These are phyloP conservation scores for Lutraria rhynchaena DNA, from an alignment of 1,140 invertebrate genomes.

Conservation along the genomic window DNA sequence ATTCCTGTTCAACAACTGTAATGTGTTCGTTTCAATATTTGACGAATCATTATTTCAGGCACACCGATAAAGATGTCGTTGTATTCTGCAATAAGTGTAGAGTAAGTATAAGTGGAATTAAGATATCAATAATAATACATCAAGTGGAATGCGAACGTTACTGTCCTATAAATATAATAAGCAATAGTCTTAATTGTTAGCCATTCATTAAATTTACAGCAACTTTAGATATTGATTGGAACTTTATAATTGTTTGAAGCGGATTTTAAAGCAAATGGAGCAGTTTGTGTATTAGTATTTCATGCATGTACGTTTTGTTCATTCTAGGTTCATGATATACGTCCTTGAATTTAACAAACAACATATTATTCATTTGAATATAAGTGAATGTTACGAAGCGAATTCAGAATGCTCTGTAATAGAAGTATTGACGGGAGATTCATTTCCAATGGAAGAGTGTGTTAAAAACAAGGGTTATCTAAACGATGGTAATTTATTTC, in stretches of 20 bases:
- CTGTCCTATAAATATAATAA: background rate
- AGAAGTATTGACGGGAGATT: background rate
- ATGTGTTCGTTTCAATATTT: background rate
- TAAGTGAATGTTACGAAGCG: constrained; percentile 32
- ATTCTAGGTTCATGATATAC: constrained; percentile 2
- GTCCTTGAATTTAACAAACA: background rate
- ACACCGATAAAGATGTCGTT: constrained; percentile 4
- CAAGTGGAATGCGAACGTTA: background rate
- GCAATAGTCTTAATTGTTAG: background rate
- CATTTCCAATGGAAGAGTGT: constrained; percentile 1
- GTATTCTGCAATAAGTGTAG: constrained; percentile 9
- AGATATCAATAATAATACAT: background rate
- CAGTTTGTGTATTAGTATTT: background rate
- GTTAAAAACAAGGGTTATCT: constrained; percentile 6
- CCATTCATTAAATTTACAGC: background rate
- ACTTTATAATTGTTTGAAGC: background rate
- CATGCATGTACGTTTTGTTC: background rate
- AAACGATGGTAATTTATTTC: background rate
- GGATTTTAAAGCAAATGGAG: background rate
- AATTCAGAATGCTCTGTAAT: background rate
- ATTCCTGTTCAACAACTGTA: background rate
- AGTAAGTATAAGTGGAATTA: background rate
- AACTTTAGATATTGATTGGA: background rate
- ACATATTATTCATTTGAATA: constrained; percentile 11
- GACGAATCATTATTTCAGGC: background rate